Evolutionary conservation across 2,888 invertebrate species (phyloP).

Genomic region (Athalia circularis): DNA sequence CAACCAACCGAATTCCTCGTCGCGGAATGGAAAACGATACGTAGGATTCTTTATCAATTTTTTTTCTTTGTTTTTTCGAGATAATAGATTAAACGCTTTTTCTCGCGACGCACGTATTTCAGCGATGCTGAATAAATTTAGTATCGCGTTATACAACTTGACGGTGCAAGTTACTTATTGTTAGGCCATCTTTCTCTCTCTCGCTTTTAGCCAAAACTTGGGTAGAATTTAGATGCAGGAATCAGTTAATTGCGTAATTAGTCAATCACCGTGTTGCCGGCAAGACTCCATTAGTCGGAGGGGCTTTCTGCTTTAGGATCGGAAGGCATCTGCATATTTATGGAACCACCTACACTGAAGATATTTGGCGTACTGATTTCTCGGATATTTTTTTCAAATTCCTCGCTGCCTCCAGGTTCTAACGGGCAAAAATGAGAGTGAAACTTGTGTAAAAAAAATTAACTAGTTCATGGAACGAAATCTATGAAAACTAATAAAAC

Average conservation of each 20-base stretch:
- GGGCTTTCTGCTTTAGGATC: conserved; percentile 4
- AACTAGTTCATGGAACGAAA: no score
- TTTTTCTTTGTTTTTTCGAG: neutral
- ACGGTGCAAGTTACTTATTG: no score
- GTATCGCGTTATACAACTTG: no score
- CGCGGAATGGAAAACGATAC: neutral
- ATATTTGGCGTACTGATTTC: conserved; percentile 10
- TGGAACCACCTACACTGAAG: neutral
- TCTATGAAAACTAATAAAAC: no score
- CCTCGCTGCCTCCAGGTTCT: neutral
- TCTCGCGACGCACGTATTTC: neutral
- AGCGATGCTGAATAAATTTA: neutral
- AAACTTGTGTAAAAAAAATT: no score
- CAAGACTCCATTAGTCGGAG: conserved; percentile 48
- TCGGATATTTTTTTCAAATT: neutral
- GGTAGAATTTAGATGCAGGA: conserved; percentile 44
- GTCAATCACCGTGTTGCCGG: conserved; percentile 55
- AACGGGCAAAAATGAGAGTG: no score
- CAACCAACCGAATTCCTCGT: conserved; percentile 23
- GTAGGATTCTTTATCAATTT: no score
- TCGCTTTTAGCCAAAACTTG: conserved; percentile 19
- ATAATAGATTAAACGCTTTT: neutral
- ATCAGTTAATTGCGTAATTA: conserved; percentile 64
- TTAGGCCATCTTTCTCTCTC: neutral
- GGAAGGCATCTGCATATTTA: conserved; percentile 43